Evolutionary conservation across 2,888 invertebrate species (phyloP).

Genomic region (Cataglyphis rosenhaueri): DNA sequence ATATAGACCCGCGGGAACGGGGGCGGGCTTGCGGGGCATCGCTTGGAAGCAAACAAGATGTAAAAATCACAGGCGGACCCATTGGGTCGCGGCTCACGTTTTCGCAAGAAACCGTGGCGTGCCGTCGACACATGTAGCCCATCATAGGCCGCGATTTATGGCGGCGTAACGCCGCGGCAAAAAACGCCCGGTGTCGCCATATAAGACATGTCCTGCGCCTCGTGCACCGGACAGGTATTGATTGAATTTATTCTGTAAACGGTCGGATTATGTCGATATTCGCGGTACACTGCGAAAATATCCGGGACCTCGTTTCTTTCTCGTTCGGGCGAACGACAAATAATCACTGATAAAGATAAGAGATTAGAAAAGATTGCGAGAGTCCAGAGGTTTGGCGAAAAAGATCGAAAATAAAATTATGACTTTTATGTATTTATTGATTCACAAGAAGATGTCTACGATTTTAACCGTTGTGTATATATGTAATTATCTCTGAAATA

Average conservation of each 20-base stretch:
- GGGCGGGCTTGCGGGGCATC: slow-evolving; percentile 6
- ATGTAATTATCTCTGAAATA: neutral
- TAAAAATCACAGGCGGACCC: slow-evolving; percentile 78
- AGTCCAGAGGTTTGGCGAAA: neutral
- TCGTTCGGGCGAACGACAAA: neutral
- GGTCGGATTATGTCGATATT: slow-evolving; percentile 75
- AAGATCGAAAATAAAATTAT: neutral
- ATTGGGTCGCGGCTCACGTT: slow-evolving; percentile 83
- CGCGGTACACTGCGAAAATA: neutral
- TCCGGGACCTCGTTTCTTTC: neutral
- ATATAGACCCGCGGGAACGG: slow-evolving; percentile 60
- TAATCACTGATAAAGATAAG: neutral
- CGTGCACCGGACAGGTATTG: slow-evolving; percentile 77
- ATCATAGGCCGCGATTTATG: slow-evolving; percentile 85
- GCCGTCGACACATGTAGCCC: slow-evolving; percentile 85
- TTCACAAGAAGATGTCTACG: neutral
- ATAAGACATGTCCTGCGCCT: slow-evolving; percentile 78
- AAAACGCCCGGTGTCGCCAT: slow-evolving; percentile 78
- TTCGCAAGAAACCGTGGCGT: slow-evolving; percentile 84
- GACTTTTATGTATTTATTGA: neutral
- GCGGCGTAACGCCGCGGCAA: slow-evolving; percentile 82
- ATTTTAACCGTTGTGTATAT: neutral
- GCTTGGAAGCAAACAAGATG: slow-evolving; percentile 79
- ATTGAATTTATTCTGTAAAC: slow-evolving; percentile 83
- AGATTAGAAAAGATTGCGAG: neutral